Evolutionary conservation across 2,888 invertebrate species (phyloP).

Genomic region (Tipula lateralis): DNA sequence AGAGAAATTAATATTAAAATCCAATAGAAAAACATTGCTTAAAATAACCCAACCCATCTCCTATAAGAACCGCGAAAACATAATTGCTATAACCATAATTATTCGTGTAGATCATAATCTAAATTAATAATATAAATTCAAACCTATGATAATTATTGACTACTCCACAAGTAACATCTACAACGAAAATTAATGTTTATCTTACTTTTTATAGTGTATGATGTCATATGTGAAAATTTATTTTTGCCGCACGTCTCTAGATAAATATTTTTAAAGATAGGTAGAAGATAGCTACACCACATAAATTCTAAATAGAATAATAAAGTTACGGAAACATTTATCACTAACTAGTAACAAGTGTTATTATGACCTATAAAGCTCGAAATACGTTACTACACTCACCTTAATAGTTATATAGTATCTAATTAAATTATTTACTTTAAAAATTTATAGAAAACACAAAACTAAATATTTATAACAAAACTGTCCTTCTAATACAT

Average conservation of each 20-base stretch:
- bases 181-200: not conserved
- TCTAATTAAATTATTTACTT: not conserved
- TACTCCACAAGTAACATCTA: not conserved
- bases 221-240: conserved; percentile 15
- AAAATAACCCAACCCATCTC: no score
- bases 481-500: not conserved
- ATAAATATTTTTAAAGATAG: not conserved
- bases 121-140: no score
- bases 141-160: no score
- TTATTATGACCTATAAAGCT: no score
- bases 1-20: no score
- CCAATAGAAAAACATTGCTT: no score
- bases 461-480: not conserved
- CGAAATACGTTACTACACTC: not conserved
- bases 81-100: no score
- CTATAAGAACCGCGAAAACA: no score
- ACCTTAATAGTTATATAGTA: not conserved
- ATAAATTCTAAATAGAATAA: not conserved
- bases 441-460: not conserved
- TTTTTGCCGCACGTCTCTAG: not conserved
- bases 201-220: not conserved
- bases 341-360: not conserved
- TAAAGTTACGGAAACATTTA: no score
- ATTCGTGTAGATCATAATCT: no score
- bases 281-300: no score